Evolutionary conservation across 2,888 invertebrate species (phyloP).

Genomic region (Polydrusus tereticollis): DNA sequence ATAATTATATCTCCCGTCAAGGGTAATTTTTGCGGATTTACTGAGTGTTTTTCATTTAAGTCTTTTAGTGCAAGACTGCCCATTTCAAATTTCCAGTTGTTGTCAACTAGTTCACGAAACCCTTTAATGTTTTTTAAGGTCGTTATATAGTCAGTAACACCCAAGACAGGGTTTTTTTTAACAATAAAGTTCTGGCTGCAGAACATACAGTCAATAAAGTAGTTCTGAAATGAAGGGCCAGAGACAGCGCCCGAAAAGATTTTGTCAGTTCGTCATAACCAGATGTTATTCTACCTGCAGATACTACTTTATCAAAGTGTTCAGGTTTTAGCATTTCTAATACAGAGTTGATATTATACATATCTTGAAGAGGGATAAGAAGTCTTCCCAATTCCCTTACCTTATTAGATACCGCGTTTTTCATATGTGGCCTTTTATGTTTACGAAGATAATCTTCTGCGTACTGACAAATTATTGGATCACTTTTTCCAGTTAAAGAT

Average conservation of each 20-base stretch:
- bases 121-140: slow-evolving; percentile 46
- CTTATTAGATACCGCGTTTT: slow-evolving; percentile 52
- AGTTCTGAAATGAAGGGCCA: slow-evolving; percentile 52
- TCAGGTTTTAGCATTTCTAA: slow-evolving; percentile 41
- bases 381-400: slow-evolving; percentile 54
- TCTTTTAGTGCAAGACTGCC: slow-evolving; percentile 52
- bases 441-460: slow-evolving; percentile 54
- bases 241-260: slow-evolving; percentile 50
- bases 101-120: slow-evolving; percentile 46
- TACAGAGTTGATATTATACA: slow-evolving; percentile 37
- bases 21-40: slow-evolving; percentile 49
- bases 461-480: slow-evolving; percentile 52
- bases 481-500: slow-evolving; percentile 50
- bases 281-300: slow-evolving; percentile 44
- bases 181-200: slow-evolving; percentile 46
- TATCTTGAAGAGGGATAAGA: slow-evolving; percentile 48
- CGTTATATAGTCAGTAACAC: slow-evolving; percentile 40
- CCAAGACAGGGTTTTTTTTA: slow-evolving; percentile 48
- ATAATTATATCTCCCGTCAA: slow-evolving; percentile 51
- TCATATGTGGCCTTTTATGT: slow-evolving; percentile 54
- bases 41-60: slow-evolving; percentile 49
- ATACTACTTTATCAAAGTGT: slow-evolving; percentile 49
- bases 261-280: slow-evolving; percentile 47
- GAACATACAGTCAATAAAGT: slow-evolving; percentile 47
- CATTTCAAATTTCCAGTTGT: slow-evolving; percentile 52